These are phyloP conservation scores for Cebus imitator DNA, from an alignment of 2,113 vertebrate genomes.

Conservation along the genomic window DNA sequence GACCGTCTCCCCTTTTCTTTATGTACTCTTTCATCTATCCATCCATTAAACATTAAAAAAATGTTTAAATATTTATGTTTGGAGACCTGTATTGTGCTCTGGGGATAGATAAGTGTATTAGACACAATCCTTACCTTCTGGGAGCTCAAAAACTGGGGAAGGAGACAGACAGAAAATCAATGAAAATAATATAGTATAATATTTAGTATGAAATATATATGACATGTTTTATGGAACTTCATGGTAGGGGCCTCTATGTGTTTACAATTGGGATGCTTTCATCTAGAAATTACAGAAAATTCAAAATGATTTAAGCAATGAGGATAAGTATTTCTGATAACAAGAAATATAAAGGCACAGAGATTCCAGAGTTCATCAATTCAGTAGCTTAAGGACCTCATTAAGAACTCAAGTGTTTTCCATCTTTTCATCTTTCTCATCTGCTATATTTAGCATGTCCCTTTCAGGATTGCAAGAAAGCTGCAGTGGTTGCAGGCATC, in stretches of 20 bases:
- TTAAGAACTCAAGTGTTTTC: constrained; percentile 2
- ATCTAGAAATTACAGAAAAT: constrained; percentile 36
- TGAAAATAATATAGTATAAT: neutral
- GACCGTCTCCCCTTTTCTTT: neutral
- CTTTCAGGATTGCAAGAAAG: neutral
- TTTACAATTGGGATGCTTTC: constrained; percentile 27
- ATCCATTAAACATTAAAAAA: neutral
- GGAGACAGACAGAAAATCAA: constrained; percentile 8
- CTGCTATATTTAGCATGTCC: neutral
- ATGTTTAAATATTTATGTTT: constrained; percentile 32
- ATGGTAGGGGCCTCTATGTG: neutral
- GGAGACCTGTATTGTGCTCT: neutral
- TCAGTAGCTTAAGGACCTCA: neutral
- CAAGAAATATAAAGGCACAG: neutral
- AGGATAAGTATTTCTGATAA: constrained; percentile 39
- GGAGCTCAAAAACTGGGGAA: neutral
- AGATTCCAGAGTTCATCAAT: neutral
- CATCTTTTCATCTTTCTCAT: constrained; percentile 22
- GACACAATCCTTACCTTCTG: neutral
- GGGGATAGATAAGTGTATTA: neutral
- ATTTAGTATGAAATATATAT: constrained; percentile 40
- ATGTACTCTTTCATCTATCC: neutral
- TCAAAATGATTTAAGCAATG: constrained; percentile 35
- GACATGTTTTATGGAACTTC: neutral
- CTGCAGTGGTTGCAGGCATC: neutral